Evolutionary conservation across 2,888 invertebrate species (phyloP), one percentile per base, ranked within the genome.

Genomic region (Cepaea hortensis): DNA sequence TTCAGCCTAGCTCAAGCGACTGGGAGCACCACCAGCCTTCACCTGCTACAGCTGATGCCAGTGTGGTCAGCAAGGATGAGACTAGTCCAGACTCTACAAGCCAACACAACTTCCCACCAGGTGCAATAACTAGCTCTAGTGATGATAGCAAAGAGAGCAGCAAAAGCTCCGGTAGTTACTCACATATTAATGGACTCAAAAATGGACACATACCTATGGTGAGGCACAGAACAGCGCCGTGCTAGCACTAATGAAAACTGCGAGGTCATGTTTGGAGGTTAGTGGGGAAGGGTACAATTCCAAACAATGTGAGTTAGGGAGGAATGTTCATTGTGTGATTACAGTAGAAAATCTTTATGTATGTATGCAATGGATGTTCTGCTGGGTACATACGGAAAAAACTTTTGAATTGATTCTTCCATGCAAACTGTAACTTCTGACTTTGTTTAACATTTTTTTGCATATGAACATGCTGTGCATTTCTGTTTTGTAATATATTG

Each of bases 141-240:
- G 92, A 92, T 85, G 93, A 91, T 50, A 93, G 93, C 88, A 93
- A 93, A 86, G 93, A 91, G 82, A 93, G 93, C 88, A 92, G 91
- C 89, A 93, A 93, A 89, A 93, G 93, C 88, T 92, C 91, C 79
- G 91, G 89, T 76, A 91, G 91, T 87, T 91, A 91, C 87, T 91
- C 91, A 87, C 92, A 90, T 84, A 91, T 91, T 87, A 93, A 93
- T 87, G 93, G 93, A 86, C 87, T 93, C 68, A 92, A 92, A n/a
- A 93, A 93, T 87, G 93, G 93, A 81, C 93, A 93, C 86, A 86
- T 86, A 86, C 81, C 81, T 48, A 48, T 75, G n/a, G 18, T 73
- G 55, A 75, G 85, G n/a, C 81, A 85, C 55, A 61, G 85, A 65
- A 85, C 81, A 76, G 81, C 85, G 20, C 85, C 85, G 15, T 85